Evolutionary conservation across 2,797 vertebrate species (phyloP), one percentile per base, ranked within the genome.

Genomic region (Oreortyx pictus): DNA sequence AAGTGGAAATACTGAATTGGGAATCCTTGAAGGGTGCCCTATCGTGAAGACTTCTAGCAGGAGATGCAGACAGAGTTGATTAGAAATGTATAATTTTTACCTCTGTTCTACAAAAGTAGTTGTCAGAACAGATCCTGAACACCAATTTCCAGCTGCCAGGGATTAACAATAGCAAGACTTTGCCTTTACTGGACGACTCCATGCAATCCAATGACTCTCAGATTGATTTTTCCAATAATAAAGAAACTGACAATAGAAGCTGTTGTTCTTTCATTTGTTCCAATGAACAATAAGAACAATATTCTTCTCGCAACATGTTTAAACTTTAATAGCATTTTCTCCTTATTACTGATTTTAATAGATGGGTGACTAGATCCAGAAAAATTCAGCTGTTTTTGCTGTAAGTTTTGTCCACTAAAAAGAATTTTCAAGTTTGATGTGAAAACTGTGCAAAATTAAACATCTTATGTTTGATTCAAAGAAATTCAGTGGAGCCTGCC

Each of bases 221-320:
- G 74, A 66, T 66, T 7, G 39, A 83, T 70, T 92, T 88, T 96
- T 86, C 80, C 89, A 76, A 41, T 67, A 88, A 86, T 79, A 84
- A 93, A 91, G 17, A 50, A 64, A 43, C 66, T 73, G 56, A 66
- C 82, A 86, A 84, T 76, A 86, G 61, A 88, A 89, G 33, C 52
- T 0, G 0, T 62, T 82, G 33, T 84, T 88, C 60, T 66, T 11
- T 49, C 56, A 70, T 82, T 89, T 76, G 47, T 79, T 89, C 83
- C 71, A 91, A 25, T 27, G 35, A 37, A 10, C 37, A 37, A 37
- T 37, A 37, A 37, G 37, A 37, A 46, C 8, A 81, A 76, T 70
- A 84, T 81, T 76, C 23, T 76, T 31, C 24, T 78, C 72, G 82
- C 84, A 62, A 39, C 15, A 4, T 46, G n/a, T 66, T 86, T 86